Base-by-base conservation (phyloP, 2,888 invertebrate species). In the Eucriotettix oculatus region DNA sequence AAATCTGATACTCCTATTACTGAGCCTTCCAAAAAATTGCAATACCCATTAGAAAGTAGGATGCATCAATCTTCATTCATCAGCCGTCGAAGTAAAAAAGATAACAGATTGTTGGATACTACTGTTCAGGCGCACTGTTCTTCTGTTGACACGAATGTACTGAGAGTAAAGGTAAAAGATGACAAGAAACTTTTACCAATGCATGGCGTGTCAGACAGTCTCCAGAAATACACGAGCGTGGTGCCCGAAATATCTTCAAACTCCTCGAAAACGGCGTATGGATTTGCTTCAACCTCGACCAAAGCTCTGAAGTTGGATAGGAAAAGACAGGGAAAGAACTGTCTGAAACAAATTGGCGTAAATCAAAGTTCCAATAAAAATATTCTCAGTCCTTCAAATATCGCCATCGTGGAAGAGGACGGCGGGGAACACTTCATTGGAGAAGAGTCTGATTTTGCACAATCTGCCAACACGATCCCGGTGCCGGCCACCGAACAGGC, bases 381-480 rank as follows among this genome's bases (percentile, higher is more conserved):
- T 54, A 54, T 61, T 40, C 62, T 66, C 16, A 64, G 66, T 53
- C 61, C 64, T 52, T 66, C 63, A 53, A 68, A 65, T 62, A 69
- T 69, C 41, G 67, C 69, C 10, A 70, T 69, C 54, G 60, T 68
- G 54, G 69, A 70, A 60, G 69, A 70, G 52, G 67, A 68, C 40
- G 59, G 64, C 43, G 68, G 67, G 53, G 58, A 60, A 62, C 64
- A 54, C 62, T 54, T 63, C 5, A 61, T 66, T 16, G 57, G 57
- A 17, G 54, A 29, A 7, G 58, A 58, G 16, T 42, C 53, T n/a
- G 58, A 56, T 16, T 52, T 61, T 12, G n/a, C 55, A n/a, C 29
- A 29, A 7, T 12, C 41, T n/a, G 11, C 16, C 12, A 55, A 41
- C 16, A n/a, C 55, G 10, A 55, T 55, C 11, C 41, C 55, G 12